A percentile compares a stretch with the other conserved stretches of the same genome.
Evolutionary conservation across 2,797 vertebrate species (phyloP).

Genomic region (Crax fasciolata): DNA sequence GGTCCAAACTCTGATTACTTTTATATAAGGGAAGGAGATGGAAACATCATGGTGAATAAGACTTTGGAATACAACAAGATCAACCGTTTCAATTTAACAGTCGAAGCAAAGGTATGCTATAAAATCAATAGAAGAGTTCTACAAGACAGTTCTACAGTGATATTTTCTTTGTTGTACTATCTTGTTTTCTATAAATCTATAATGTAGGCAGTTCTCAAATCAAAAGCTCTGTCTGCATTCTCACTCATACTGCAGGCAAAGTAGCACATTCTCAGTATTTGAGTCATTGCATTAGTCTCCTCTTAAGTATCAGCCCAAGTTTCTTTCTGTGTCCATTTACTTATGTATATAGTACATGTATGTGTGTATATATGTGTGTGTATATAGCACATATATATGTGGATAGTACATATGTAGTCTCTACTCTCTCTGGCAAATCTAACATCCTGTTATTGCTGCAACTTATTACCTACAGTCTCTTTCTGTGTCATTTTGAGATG

Average conservation of each 20-base stretch:
- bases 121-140: neutral
- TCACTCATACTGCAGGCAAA: neutral
- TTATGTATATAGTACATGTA: neutral
- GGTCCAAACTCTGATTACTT: conserved; percentile 78
- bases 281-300: neutral
- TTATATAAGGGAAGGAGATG: conserved; percentile 68
- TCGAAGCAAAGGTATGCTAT: conserved; percentile 74
- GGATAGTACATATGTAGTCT: neutral
- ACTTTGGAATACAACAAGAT: conserved; percentile 82
- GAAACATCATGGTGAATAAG: conserved; percentile 75
- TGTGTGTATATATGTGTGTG: no score
- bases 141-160: neutral
- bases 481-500: neutral
- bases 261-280: neutral
- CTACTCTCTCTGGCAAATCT: neutral
- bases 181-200: neutral
- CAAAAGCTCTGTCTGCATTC: neutral
- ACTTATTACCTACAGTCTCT: neutral
- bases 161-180: neutral
- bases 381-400: neutral
- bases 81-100: conserved; percentile 77
- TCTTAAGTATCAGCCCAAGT: neutral
- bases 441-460: neutral
- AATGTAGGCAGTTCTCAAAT: neutral
- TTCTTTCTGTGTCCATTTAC: neutral